phyloP scores from a whole-genome alignment of 2,888 invertebrate species.

The Agrilus cyanescens region DNA sequence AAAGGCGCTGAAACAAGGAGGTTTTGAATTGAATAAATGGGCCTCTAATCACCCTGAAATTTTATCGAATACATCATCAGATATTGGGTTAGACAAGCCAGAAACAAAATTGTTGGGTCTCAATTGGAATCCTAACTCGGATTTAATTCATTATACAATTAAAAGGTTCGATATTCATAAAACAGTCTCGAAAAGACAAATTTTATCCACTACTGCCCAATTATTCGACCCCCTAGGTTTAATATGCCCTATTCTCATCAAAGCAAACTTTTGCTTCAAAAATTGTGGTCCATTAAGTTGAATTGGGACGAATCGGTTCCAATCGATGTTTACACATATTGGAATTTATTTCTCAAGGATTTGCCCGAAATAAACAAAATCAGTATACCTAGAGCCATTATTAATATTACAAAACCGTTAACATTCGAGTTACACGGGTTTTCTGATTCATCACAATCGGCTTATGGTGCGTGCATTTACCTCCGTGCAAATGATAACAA shows the following conservation, averaged over 20 bases:
- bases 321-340: not conserved
- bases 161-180: not conserved
- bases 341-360: not conserved
- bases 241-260: slow-evolving; percentile 1
- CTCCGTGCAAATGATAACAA: slow-evolving; percentile 8
- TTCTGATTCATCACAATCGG: not conserved
- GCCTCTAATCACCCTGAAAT: slow-evolving; percentile 1
- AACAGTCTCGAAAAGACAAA: not conserved
- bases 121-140: slow-evolving; percentile 2
- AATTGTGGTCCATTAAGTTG: not conserved
- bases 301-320: slow-evolving; percentile 2
- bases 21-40: slow-evolving; percentile 6
- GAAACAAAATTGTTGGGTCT: slow-evolving; percentile 3
- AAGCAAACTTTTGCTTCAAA: slow-evolving; percentile 15
- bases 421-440: slow-evolving; percentile 1
- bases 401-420: slow-evolving; percentile 1
- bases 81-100: slow-evolving; percentile 2
- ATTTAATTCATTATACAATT: slow-evolving; percentile 1
- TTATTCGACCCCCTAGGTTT: slow-evolving; percentile 2
- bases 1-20: not conserved
- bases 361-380: not conserved
- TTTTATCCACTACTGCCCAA: not conserved
- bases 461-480: not conserved
- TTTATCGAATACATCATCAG: not conserved
- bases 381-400: not conserved